Evolutionary conservation across 2,888 invertebrate species (phyloP).

Genomic region (Xestia rhomboidea): DNA sequence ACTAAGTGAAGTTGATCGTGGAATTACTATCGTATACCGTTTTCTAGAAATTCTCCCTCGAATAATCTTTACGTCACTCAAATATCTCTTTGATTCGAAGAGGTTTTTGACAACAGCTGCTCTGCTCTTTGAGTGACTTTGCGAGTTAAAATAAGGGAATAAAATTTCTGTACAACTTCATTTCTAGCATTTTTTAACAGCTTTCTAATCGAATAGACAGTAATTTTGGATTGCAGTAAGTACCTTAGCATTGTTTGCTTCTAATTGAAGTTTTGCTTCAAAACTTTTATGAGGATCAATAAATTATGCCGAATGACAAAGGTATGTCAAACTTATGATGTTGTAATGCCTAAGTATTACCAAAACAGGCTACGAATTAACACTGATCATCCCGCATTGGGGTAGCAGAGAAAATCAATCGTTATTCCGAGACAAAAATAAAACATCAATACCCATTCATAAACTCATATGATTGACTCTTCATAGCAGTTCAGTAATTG

Average conservation of each 20-base stretch:
- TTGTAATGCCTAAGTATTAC: neutral
- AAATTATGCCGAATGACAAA: neutral
- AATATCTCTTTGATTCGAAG: conserved; percentile 9
- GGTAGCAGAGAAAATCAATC: neutral
- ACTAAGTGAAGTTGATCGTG: neutral
- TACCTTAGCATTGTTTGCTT: neutral
- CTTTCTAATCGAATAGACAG: neutral
- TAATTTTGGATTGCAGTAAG: neutral
- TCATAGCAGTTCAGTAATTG: conserved; percentile 16
- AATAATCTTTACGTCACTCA: conserved; percentile 19
- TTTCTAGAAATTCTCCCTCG: neutral
- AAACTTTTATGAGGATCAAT: neutral
- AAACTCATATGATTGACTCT: conserved; percentile 6
- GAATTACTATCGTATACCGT: neutral
- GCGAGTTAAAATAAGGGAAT: neutral
- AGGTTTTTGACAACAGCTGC: neutral
- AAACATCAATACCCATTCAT: neutral
- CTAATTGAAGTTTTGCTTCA: conserved; percentile 13
- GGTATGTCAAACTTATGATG: no score
- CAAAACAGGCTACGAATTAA: neutral
- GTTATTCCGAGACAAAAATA: neutral
- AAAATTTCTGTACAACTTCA: neutral
- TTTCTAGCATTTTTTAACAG: conserved; percentile 10
- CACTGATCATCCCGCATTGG: neutral
- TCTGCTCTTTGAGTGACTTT: conserved; percentile 9